Evolutionary conservation across 2,797 vertebrate species (phyloP).

Genomic region (Calcarius lapponicus): DNA sequence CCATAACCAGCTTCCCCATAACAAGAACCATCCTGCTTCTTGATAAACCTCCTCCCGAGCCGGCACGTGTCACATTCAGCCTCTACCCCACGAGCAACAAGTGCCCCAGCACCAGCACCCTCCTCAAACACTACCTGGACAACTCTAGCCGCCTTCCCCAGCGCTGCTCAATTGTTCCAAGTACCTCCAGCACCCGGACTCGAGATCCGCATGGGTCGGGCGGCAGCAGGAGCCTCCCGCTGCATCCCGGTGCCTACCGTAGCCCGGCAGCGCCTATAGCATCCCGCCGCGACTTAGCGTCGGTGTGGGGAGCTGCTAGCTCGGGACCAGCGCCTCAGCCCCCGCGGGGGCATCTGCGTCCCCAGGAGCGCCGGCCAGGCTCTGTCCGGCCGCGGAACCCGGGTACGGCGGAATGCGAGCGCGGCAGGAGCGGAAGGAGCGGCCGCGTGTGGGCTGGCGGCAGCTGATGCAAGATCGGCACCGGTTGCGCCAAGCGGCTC

Average conservation of each 20-base stretch:
- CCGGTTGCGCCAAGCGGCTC: not conserved
- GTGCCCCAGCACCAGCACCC: not conserved
- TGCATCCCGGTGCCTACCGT: not conserved
- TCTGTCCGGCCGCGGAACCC: not conserved
- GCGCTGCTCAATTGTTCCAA: not conserved
- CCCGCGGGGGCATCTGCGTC: not conserved
- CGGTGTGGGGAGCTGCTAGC: no score
- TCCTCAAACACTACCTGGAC: not conserved
- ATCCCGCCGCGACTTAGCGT: no score
- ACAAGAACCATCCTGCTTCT: not conserved
- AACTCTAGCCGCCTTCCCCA: not conserved
- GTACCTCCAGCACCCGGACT: not conserved
- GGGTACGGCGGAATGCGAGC: rapidly evolving
- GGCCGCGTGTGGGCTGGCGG: not conserved
- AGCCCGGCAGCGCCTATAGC: not conserved
- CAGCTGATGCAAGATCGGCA: not conserved
- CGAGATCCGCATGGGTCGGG: not conserved
- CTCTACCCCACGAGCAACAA: not conserved
- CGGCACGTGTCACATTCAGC: not conserved
- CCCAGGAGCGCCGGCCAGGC: not conserved
- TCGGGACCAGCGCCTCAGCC: not conserved
- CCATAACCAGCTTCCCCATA: not conserved
- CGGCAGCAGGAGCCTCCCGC: not conserved
- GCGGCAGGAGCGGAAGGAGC: not conserved
- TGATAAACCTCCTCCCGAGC: not conserved